Evolutionary conservation across 2,888 invertebrate species (phyloP), one percentile per base, ranked within the genome.

Genomic region (Parnassius orleans): DNA sequence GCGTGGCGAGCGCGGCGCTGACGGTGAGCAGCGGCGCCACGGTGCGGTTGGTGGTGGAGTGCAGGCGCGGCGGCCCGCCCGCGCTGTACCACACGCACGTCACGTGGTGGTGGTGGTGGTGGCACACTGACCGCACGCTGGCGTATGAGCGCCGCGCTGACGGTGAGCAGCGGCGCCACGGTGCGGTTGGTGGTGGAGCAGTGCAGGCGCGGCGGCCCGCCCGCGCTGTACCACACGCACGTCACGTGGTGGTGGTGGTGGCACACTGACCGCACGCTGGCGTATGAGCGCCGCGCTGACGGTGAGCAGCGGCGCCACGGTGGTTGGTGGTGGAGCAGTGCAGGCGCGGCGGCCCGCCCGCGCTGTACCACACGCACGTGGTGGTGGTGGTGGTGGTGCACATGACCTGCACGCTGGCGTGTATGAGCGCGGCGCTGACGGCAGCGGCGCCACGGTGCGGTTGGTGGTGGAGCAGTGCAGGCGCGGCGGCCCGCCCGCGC

Each of bases 131-230:
- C 46, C 46, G 46, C 46, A 46, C 46, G 12, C 46, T 46, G 46
- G 95, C 95, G 95, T 61, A 95, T 93, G 53, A 93, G 87, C 63
- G 93, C 93, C 68, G 84, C 83, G 52, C 78, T 71, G 63, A 85
- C 83, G 12, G 84, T 75, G 43, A 84, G 75, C 64, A 85, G 76
- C 9, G 92, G 89, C 64, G 90, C 92, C 61, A 93, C 86, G 10
- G 93, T 93, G 66, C 92, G 84, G 79, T 94, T 94, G 74, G 93
- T 93, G 65, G 93, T 92, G 60, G 93, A 92, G 74, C 94, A 94
- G 75, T 93, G 93, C 64, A 94, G 83, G 15, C 15, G 15, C 15
- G 15, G 15, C 15, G 15, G 15, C 15, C 15, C 15, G 2, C 15
- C 15, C 15, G 15, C 10, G 46, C 46, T 46, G 46, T 46, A 46